phyloP scores from a whole-genome alignment of 2,797 vertebrate genomes.

The Alauda arvensis region DNA sequence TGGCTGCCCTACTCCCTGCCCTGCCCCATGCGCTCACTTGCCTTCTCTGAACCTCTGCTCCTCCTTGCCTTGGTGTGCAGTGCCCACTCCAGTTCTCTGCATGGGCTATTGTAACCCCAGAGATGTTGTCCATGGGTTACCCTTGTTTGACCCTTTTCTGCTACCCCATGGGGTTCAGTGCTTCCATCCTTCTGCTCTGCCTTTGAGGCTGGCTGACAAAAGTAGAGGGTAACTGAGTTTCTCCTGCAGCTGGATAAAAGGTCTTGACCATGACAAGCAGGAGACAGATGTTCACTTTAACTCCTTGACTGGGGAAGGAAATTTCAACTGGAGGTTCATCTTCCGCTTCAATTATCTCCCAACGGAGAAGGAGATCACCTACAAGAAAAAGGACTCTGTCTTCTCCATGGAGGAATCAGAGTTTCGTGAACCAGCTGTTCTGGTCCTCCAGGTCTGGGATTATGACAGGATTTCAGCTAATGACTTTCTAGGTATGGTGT shows the following conservation, averaged over 20 bases:
- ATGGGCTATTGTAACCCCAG: background rate
- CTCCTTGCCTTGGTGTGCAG: background rate
- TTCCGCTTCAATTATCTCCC: conserved; percentile 91
- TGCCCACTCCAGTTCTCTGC: background rate
- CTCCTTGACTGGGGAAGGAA: conserved; percentile 92
- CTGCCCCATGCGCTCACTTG: background rate
- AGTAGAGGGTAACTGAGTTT: background rate
- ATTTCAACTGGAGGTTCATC: conserved; percentile 95
- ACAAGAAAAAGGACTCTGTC: conserved; percentile 85
- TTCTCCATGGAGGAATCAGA: conserved; percentile 89
- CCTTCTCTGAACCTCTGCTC: background rate
- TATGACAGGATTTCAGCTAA: conserved; percentile 89
- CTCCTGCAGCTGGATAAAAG: conserved; percentile 88
- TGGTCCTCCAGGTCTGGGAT: conserved; percentile 93
- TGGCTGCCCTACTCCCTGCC: background rate
- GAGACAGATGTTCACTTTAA: conserved; percentile 96
- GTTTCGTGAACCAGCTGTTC: conserved; percentile 84
- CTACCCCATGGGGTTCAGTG: background rate
- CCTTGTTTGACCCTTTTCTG: background rate
- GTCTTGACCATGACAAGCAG: conserved; percentile 90
- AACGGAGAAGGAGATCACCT: conserved; percentile 88
- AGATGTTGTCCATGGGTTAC: background rate
- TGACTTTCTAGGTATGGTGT: conserved; percentile 86
- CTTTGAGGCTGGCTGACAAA: background rate
- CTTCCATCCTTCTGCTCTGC: background rate